Base-by-base conservation (phyloP, 2,888 invertebrate genomes). In the Blastobasis adustella region DNA sequence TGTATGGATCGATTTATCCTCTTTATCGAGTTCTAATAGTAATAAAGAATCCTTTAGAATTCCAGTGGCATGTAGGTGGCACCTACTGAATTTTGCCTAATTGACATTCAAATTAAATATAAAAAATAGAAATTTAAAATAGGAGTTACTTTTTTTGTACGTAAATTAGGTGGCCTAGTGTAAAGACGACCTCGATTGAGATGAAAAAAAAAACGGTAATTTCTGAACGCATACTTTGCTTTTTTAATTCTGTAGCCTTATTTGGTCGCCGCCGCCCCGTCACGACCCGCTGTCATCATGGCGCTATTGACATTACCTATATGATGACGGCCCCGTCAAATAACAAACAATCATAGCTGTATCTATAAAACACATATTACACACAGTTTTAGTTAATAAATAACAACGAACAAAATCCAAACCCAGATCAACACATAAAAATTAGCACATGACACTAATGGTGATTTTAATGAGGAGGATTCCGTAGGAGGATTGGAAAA, bases 401-500 rank as follows among this genome's bases (percentile, higher is more conserved):
- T 23, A 81, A 78, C 86, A 88, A 87, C 83, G 84, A 87, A 86
- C 84, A 87, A 85, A 86, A 85, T 79, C 74, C 82, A 87, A 86
- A 86, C 82, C 83, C 84, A 87, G 81, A 77, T 84, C 81, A 85
- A 83, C 82, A 82, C 82, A 81, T 79, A 70, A 68, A 68, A 71
- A 83, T 86, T 87, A 88, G 87, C 87, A 87, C 87, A 87, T 76
- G 82, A 86, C 83, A 86, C 86, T 88, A 87, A 84, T 73, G 74
- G 77, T 87, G 81, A 76, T 73, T 62, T 58, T 65, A 62, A 66
- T 64, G 65, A 68, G 62, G 85, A 86, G 85, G 78, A 76, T 81
- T 75, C 82, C 86, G 87, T 83, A 85, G 82, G 65, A 56, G 54
- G 52, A 48, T 54, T 57, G 55, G 48, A 54, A 59, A 55, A 60